phyloP scores from a whole-genome alignment of 2,797 vertebrate genomes.

The Cyprinella venusta region DNA sequence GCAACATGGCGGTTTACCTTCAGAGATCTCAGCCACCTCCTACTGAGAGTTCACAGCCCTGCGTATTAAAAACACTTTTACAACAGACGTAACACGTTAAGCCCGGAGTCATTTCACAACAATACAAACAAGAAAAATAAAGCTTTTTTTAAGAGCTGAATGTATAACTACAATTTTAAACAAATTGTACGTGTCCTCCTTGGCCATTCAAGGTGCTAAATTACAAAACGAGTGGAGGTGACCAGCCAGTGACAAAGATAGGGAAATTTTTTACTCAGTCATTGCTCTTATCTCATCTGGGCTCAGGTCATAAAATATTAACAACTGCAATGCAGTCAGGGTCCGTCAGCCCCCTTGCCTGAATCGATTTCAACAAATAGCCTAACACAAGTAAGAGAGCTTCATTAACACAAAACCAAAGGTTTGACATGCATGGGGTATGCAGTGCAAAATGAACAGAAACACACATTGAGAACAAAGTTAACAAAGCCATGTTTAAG shows the following conservation, averaged over 20 bases:
- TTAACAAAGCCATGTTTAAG: neutral
- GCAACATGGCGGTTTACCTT: slow-evolving; percentile 71
- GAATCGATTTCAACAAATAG: neutral
- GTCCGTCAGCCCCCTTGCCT: slow-evolving; percentile 48
- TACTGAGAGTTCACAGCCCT: slow-evolving; percentile 56
- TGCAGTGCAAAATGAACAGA: neutral
- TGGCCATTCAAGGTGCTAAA: slow-evolving; percentile 59
- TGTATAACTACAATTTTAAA: neutral
- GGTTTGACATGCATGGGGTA: neutral
- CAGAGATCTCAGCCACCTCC: slow-evolving; percentile 71
- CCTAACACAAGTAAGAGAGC: neutral
- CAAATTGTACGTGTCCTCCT: neutral
- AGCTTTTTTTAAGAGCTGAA: neutral
- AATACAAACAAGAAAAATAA: slow-evolving; percentile 24
- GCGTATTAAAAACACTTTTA: slow-evolving; percentile 14
- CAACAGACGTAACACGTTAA: slow-evolving; percentile 12
- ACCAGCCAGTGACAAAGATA: slow-evolving; percentile 69
- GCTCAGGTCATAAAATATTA: slow-evolving; percentile 77
- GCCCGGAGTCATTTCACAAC: neutral
- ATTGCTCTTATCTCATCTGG: slow-evolving; percentile 73
- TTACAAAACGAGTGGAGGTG: slow-evolving; percentile 66
- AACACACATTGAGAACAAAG: neutral
- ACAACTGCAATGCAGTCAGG: slow-evolving; percentile 65
- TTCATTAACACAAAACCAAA: neutral
- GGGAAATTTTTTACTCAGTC: slow-evolving; percentile 69